phyloP scores from a whole-genome alignment of 2,113 vertebrate species.

The Pterocles gutturalis region DNA sequence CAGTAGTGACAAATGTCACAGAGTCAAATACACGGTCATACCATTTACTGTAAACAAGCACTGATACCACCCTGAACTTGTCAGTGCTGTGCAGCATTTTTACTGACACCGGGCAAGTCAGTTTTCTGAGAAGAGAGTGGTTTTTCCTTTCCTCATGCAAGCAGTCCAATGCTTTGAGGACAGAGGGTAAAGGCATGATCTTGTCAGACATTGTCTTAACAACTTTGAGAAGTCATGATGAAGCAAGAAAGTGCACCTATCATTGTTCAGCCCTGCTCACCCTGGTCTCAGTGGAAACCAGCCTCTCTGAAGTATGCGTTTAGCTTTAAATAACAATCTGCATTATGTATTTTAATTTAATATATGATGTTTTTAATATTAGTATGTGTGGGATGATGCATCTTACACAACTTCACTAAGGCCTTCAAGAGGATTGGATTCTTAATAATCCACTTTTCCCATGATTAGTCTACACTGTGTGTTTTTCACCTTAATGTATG shows the following conservation, averaged over 20 bases:
- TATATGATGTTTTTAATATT: background rate
- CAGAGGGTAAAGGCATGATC: background rate
- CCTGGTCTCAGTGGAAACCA: background rate
- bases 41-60: background rate
- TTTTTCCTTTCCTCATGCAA: background rate
- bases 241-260: background rate
- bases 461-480: background rate
- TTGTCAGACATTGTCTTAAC: background rate
- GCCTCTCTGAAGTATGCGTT: background rate
- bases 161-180: background rate
- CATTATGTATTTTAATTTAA: background rate
- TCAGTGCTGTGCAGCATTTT: background rate
- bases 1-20: background rate
- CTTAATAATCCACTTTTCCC: background rate
- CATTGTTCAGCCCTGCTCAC: background rate
- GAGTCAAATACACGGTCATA: background rate
- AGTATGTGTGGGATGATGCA: background rate
- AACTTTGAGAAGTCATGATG: background rate
- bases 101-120: background rate
- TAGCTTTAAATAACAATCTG: background rate
- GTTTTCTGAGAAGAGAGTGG: background rate
- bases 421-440: background rate
- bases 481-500: background rate
- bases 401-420: background rate
- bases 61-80: background rate